Evolutionary conservation across 2,888 invertebrate species (phyloP), one percentile per base, ranked within the genome.

Genomic region (Protula sp.): DNA sequence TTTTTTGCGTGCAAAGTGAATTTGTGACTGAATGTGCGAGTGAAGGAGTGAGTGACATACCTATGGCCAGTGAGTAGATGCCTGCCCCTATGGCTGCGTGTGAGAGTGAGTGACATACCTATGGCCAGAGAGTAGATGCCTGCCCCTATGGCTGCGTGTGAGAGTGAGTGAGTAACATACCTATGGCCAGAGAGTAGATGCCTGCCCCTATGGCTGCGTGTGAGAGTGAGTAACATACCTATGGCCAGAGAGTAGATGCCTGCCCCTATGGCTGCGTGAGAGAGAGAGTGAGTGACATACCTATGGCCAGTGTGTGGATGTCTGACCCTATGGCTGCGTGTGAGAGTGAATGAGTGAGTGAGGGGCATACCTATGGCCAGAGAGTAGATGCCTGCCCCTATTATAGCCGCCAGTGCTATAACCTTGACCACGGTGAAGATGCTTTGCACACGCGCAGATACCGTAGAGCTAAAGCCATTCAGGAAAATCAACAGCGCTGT

Each of bases 201-300:
- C 66, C 66, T 2, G 66, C 62, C 26, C 59, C n/a, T 45, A 66
- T 66, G n/a, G n/a, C n/a, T n/a, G n/a, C n/a, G n/a, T 55, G 65
- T 65, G 28, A 62, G 50, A 14, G 58, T 28, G 9, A 66, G 60
- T 1, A 64, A 61, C 58, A 30, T 27, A 64, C 64, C 64, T 55
- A 53, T 30, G 24, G n/a, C 2, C 22, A 65, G 31, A 19, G 60
- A 55, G 5, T 65, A 59, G 30, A 66, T 22, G 14, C 66, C 66
- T 2, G 66, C 62, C 26, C 59, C n/a, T 45, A 66, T 66, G 3
- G 61, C 31, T 2, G 66, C n/a, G n/a, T n/a, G n/a, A n/a, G n/a
- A n/a, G n/a, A n/a, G n/a, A n/a, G n/a, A n/a, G n/a, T n/a, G n/a
- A n/a, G n/a, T n/a, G n/a, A n/a, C n/a, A n/a, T n/a, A n/a, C n/a